phyloP scores from a whole-genome alignment of 2,113 vertebrate species.

The Prionailurus viverrinus region DNA sequence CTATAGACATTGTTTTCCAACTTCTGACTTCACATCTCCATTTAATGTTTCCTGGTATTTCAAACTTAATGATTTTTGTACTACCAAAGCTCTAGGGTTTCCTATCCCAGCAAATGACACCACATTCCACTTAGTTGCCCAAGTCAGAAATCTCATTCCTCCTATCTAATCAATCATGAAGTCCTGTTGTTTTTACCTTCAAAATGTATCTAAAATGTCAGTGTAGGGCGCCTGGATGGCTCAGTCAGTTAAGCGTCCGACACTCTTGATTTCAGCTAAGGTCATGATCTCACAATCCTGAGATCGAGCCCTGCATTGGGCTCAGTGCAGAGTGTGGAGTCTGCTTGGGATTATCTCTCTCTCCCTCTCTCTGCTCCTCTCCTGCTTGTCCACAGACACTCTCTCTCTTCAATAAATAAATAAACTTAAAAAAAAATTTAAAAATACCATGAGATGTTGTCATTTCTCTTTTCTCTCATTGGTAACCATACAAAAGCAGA shows the following conservation, averaged over 20 bases:
- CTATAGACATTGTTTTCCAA: neutral
- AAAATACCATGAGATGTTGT: neutral
- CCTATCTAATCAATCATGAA: neutral
- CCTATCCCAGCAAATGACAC: neutral
- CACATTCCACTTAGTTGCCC: neutral
- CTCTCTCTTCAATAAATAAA: too few species aligned
- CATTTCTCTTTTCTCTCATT: neutral
- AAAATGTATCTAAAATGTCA: neutral
- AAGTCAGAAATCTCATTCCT: conserved; percentile 3
- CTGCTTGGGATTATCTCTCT: too few species aligned
- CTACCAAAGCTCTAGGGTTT: neutral
- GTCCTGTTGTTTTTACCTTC: neutral
- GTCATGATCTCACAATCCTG: too few species aligned
- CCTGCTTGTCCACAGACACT: too few species aligned
- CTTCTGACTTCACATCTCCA: neutral
- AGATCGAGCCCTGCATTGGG: too few species aligned
- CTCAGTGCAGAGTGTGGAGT: too few species aligned
- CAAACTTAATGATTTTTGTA: neutral
- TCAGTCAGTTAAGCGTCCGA: too few species aligned
- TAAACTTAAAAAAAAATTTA: too few species aligned
- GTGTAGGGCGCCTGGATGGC: too few species aligned
- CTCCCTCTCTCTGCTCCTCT: too few species aligned
- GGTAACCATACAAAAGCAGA: neutral
- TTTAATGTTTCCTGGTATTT: conserved; percentile 12
- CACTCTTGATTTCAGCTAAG: too few species aligned